These are phyloP conservation scores for Drosophila leonis DNA, from an alignment of 2,888 invertebrate genomes.

Conservation along the genomic window DNA sequence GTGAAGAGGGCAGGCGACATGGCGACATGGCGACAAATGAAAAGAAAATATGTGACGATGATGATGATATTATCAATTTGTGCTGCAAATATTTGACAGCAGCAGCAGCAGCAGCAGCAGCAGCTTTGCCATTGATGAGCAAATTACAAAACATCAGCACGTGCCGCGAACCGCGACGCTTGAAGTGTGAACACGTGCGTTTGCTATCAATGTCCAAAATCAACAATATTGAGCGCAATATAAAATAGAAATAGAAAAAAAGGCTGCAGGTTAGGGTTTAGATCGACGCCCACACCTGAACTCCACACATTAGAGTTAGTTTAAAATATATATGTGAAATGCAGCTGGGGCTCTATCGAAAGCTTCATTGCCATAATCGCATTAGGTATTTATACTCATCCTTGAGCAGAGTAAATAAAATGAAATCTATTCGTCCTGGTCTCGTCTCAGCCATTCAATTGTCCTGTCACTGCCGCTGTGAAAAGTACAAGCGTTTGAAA, in stretches of 20 bases:
- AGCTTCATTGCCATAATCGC: constrained; percentile 66
- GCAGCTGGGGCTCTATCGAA: constrained; percentile 33
- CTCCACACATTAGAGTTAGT: constrained; percentile 9
- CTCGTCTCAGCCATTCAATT: background rate
- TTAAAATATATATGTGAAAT: background rate
- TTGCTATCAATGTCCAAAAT: constrained; percentile 74
- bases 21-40: constrained; percentile 77
- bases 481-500: constrained; percentile 78
- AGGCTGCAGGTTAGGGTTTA: background rate
- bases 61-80: constrained; percentile 71
- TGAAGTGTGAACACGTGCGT: constrained; percentile 83
- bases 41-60: constrained; percentile 61
- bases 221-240: constrained; percentile 66
- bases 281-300: background rate
- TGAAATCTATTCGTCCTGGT: constrained; percentile 18
- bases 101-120: constrained; percentile 5
- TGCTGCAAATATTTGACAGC: constrained; percentile 68
- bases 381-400: constrained; percentile 60
- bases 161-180: constrained; percentile 61
- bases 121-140: constrained; percentile 40
- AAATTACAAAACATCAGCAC: constrained; percentile 68
- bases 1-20: constrained; percentile 16
- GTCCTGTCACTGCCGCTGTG: constrained; percentile 44
- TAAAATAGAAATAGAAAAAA: background rate
- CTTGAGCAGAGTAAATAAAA: constrained; percentile 40